Evolutionary conservation across 2,888 invertebrate genomes (phyloP).

Genomic region (Caenorhabditis drosophilae): DNA sequence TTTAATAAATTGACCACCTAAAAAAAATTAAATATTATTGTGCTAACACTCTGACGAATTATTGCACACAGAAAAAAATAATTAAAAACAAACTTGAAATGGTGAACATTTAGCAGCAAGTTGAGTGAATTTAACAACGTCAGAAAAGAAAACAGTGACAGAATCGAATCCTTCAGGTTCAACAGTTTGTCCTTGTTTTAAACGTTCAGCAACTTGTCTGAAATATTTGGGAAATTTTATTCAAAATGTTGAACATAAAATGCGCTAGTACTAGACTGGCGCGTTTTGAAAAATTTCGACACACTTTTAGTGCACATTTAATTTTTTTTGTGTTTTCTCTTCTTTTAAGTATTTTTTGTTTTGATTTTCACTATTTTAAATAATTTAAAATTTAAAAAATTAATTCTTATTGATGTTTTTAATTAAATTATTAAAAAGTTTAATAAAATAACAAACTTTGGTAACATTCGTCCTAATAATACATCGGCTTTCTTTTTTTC

Average conservation of each 20-base stretch:
- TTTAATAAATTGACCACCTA: conserved; percentile 61
- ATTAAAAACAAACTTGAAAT: conserved; percentile 52
- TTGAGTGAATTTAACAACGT: conserved; percentile 66
- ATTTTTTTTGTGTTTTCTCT: too few species aligned
- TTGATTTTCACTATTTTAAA: too few species aligned
- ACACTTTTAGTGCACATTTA: neutral
- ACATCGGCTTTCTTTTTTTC: conserved; percentile 65
- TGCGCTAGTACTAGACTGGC: too few species aligned
- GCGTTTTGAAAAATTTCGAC: neutral
- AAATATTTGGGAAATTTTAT: conserved; percentile 1
- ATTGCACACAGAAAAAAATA: too few species aligned
- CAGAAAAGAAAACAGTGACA: conserved; percentile 66
- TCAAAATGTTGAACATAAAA: too few species aligned
- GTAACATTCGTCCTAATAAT: conserved; percentile 60
- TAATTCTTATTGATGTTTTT: too few species aligned
- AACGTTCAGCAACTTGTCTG: conserved; percentile 65
- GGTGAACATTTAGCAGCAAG: conserved; percentile 62
- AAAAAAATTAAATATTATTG: neutral
- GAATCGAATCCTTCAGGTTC: conserved; percentile 63
- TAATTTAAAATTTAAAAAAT: too few species aligned
- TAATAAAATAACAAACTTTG: conserved; percentile 36
- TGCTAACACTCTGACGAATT: too few species aligned
- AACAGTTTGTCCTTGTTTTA: conserved; percentile 63
- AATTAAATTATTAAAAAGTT: too few species aligned
- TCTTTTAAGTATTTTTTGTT: too few species aligned